A percentile compares a stretch with the other conserved stretches of the same genome.
These are phyloP conservation scores for Drosophila orosa DNA, from an alignment of 1,140 invertebrate genomes.

Conservation along the genomic window DNA sequence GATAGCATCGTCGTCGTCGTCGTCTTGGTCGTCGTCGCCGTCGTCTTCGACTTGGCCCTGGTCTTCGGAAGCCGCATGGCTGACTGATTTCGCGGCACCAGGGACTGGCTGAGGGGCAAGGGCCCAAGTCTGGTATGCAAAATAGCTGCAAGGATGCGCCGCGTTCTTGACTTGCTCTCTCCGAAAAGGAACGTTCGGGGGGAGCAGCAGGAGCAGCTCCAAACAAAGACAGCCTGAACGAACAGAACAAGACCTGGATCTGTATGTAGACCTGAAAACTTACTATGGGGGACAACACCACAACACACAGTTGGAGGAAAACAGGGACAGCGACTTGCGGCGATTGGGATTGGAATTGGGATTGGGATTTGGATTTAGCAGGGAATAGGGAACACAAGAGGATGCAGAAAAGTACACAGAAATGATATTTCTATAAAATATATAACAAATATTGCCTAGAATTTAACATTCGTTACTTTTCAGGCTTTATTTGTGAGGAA, in stretches of 20 bases:
- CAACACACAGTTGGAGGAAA: conserved; percentile 26
- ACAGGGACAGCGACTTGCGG: conserved; percentile 19
- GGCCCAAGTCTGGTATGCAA: conserved; percentile 73
- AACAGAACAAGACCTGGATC: conserved; percentile 34
- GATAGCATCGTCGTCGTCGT: conserved; percentile 72
- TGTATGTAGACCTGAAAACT: conserved; percentile 30
- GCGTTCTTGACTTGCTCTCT: conserved; percentile 41
- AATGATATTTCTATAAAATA: not conserved
- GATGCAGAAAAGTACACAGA: conserved; percentile 16
- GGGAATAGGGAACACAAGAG: conserved; percentile 2
- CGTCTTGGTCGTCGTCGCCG: not conserved
- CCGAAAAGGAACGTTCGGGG: not conserved
- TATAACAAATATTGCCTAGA: too few relatives aligned
- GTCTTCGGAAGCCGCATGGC: conserved; percentile 71
- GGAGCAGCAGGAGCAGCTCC: not conserved
- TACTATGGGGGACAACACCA: conserved; percentile 7
- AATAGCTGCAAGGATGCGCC: conserved; percentile 79
- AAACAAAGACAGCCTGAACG: conserved; percentile 29
- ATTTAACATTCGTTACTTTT: not conserved
- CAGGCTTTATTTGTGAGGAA: not conserved
- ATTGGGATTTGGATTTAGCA: not conserved
- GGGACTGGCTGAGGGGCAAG: not conserved
- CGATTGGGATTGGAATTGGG: conserved; percentile 10
- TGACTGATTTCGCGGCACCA: conserved; percentile 61
- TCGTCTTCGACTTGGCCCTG: conserved; percentile 34